Conservation (phyloP, 2,113 vertebrate genomes). For the Tiliqua scincoides region DNA sequence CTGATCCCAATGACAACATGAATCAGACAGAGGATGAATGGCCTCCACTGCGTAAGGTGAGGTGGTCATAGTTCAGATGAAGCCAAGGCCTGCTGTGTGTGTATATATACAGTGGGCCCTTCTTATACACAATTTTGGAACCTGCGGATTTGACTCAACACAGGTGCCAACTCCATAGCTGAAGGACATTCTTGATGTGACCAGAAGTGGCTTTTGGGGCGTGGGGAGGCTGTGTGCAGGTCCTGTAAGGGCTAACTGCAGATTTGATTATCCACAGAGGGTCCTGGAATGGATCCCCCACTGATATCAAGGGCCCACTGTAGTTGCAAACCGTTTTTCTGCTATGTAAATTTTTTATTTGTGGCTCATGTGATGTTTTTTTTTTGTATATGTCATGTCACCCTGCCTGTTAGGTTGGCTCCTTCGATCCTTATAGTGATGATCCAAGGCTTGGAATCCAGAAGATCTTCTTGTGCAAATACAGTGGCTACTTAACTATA, state of each 20-base stretch:
- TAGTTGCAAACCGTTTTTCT: background rate
- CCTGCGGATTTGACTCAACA: too few species aligned
- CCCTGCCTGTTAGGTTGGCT: conserved; percentile 84
- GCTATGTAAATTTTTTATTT: background rate
- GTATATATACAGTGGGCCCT: too few species aligned
- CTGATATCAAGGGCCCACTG: too few species aligned
- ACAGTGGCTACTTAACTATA: conserved; percentile 93
- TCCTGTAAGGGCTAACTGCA: too few species aligned
- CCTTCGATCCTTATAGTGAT: conserved; percentile 97
- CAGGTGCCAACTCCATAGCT: too few species aligned
- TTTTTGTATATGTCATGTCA: background rate
- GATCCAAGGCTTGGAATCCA: conserved; percentile 96
- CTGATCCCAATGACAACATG: conserved; percentile 91
- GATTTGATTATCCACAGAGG: too few species aligned
- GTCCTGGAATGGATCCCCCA: too few species aligned
- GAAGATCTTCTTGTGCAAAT: conserved; percentile 99
- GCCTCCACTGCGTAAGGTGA: conserved; percentile 95
- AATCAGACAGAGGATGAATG: conserved; percentile 90
- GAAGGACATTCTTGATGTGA: too few species aligned
- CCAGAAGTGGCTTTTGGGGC: too few species aligned
- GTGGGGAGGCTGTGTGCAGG: too few species aligned
- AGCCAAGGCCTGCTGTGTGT: background rate
- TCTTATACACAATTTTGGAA: too few species aligned
- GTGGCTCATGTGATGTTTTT: background rate
- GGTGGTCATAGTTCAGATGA: background rate